Conservation (phyloP, 2,113 vertebrate species). For the Ailuropoda melanoleuca region DNA sequence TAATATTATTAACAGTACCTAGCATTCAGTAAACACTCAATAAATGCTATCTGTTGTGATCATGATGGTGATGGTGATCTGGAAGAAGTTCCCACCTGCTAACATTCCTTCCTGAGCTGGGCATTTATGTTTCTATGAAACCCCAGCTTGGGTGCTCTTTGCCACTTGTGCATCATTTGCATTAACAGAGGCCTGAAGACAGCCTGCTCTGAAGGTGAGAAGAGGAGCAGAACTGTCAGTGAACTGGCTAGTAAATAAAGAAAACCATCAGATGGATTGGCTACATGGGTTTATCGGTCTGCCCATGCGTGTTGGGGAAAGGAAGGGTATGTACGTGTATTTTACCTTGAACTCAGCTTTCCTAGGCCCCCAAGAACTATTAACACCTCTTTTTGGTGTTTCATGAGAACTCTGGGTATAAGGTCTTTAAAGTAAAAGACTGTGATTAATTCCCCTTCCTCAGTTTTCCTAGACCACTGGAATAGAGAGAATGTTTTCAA, state of each 20-base stretch:
- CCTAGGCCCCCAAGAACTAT: not conserved
- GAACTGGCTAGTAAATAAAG: not conserved
- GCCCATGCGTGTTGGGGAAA: not conserved
- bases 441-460: not conserved
- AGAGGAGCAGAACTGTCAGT: not conserved
- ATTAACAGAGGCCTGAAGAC: not conserved
- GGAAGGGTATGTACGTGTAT: not conserved
- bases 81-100: not conserved
- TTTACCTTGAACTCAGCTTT: constrained; percentile 9
- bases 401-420: not conserved
- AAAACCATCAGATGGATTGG: not conserved
- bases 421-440: not conserved
- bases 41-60: not conserved
- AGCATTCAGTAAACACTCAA: not conserved
- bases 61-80: not conserved
- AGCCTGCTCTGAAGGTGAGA: not conserved
- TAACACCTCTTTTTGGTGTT: not conserved
- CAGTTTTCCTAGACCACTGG: not conserved
- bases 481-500: not conserved
- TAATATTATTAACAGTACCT: not conserved
- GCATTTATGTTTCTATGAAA: not conserved
- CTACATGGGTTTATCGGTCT: not conserved
- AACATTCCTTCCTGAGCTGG: not conserved
- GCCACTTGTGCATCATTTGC: not conserved
- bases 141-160: not conserved